Evolutionary conservation across 2,888 invertebrate species (phyloP).

Genomic region (Platypus cylindrus): DNA sequence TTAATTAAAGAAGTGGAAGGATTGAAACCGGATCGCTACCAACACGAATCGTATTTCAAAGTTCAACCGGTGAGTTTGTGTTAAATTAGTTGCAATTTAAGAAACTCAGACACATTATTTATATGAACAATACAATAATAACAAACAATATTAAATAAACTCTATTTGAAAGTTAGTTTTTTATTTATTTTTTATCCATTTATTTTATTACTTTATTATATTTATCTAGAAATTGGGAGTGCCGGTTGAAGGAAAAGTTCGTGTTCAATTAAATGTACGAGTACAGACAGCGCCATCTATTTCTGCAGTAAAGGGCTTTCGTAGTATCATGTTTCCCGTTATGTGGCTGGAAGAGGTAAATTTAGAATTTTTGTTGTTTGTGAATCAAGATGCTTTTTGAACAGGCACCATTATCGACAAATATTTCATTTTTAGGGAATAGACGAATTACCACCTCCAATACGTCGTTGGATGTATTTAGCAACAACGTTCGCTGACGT

Average conservation of each 20-base stretch:
- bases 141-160: too few species aligned
- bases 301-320: conserved; percentile 59
- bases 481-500: conserved; percentile 66
- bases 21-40: conserved; percentile 50
- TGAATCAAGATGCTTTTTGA: not conserved
- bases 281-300: conserved; percentile 63
- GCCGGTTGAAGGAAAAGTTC: conserved; percentile 67
- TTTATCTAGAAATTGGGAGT: conserved; percentile 69
- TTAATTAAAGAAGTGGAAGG: conserved; percentile 58
- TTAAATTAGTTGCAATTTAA: conserved; percentile 1
- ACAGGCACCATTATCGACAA: not conserved
- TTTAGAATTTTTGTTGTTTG: not conserved
- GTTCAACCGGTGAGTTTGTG: conserved; percentile 73
- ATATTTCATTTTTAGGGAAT: conserved; percentile 47
- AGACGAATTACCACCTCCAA: conserved; percentile 65
- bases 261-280: conserved; percentile 70
- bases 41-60: conserved; percentile 68
- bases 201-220: too few species aligned
- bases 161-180: too few species aligned
- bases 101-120: too few species aligned
- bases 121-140: too few species aligned
- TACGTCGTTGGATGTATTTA: conserved; percentile 67
- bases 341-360: conserved; percentile 74
- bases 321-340: conserved; percentile 69
- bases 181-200: too few species aligned